phyloP scores from a whole-genome alignment of 2,888 invertebrate genomes.

The Eurytoma adleriae region DNA sequence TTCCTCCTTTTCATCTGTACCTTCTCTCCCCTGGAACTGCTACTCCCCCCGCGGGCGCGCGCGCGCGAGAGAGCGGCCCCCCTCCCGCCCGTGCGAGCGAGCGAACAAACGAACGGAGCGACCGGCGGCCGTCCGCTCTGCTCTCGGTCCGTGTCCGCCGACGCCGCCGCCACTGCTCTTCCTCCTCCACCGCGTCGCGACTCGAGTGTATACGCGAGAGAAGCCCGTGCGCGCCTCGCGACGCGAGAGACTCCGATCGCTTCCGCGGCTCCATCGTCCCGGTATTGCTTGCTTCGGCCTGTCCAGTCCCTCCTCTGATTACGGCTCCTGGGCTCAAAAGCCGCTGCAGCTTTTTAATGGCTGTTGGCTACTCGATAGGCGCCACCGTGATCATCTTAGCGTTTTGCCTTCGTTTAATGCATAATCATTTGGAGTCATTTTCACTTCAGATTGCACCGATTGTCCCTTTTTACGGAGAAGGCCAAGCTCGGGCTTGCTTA shows the following conservation, averaged over 20 bases:
- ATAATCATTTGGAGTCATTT: too few species aligned
- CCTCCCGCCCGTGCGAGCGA: neutral
- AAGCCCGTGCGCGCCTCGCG: neutral
- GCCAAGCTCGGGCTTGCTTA: too few species aligned
- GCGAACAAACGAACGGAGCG: slow-evolving; percentile 35
- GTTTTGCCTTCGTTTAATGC: too few species aligned
- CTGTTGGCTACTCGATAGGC: too few species aligned
- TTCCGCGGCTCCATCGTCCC: too few species aligned
- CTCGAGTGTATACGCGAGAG: neutral
- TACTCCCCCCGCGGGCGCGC: slow-evolving; percentile 43
- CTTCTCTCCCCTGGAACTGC: slow-evolving; percentile 61
- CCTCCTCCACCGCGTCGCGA: slow-evolving; percentile 15
- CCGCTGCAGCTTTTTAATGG: too few species aligned
- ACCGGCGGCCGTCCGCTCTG: slow-evolving; percentile 30
- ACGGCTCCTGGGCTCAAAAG: too few species aligned
- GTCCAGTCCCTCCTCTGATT: too few species aligned
- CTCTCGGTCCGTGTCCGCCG: slow-evolving; percentile 39
- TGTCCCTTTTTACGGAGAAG: too few species aligned
- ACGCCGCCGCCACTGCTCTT: slow-evolving; percentile 32
- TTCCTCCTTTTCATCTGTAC: slow-evolving; percentile 70
- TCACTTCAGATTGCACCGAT: too few species aligned
- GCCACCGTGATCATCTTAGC: too few species aligned
- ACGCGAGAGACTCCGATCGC: neutral
- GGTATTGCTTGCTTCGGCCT: too few species aligned
- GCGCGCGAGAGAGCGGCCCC: neutral